A percentile compares a stretch with the other conserved stretches of the same genome.
Evolutionary conservation across 2,888 invertebrate genomes (phyloP).

Genomic region (Beris morrisii): DNA sequence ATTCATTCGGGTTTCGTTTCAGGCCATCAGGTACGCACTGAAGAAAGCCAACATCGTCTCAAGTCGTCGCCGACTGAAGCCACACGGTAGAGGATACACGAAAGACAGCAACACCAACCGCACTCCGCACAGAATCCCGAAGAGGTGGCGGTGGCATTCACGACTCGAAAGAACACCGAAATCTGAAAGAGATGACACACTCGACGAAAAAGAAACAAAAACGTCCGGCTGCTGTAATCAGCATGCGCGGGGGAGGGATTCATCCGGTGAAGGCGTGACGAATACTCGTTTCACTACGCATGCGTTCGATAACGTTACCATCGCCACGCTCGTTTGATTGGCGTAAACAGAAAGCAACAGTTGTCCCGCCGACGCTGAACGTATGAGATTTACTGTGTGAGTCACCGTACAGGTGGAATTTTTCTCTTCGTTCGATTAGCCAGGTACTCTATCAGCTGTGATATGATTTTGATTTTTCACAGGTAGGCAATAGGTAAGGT

Average conservation of each 20-base stretch:
- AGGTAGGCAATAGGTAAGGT: too few species aligned
- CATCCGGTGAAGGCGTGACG: constrained; percentile 27
- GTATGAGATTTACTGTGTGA: constrained; percentile 12
- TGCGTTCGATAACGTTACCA: constrained; percentile 26
- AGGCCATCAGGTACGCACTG: too few species aligned
- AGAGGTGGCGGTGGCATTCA: too few species aligned
- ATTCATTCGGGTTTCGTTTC: too few species aligned
- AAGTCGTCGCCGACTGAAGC: too few species aligned
- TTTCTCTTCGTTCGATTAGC: neutral
- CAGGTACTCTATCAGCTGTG: too few species aligned
- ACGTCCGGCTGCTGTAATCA: constrained; percentile 13
- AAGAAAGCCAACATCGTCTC: too few species aligned
- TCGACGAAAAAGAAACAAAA: constrained; percentile 22
- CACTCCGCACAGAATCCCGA: too few species aligned
- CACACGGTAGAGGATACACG: too few species aligned
- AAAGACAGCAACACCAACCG: too few species aligned
- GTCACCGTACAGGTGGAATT: neutral
- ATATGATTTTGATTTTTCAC: too few species aligned
- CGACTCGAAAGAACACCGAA: neutral
- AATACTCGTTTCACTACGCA: constrained; percentile 26
- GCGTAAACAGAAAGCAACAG: constrained; percentile 18
- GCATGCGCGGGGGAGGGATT: constrained; percentile 32
- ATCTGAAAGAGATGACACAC: constrained; percentile 21
- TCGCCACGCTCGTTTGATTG: constrained; percentile 27
- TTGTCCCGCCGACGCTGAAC: constrained; percentile 12